Conservation (phyloP, 2,113 vertebrate species). For the Cinclus cinclus region DNA sequence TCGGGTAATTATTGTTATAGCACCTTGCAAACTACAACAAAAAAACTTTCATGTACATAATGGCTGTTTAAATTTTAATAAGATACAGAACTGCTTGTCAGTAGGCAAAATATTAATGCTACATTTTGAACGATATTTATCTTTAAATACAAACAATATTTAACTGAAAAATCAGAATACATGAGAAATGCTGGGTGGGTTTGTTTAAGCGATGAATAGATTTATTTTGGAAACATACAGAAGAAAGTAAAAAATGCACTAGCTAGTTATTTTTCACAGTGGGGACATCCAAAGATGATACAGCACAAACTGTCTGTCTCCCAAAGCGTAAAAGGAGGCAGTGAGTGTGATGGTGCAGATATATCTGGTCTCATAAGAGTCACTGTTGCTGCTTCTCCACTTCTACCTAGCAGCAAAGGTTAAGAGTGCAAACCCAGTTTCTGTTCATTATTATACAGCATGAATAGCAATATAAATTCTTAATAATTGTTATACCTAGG, state of each 20-base stretch:
- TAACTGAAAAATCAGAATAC: slow-evolving; percentile 24
- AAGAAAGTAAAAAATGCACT: not conserved
- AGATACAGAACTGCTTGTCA: slow-evolving; percentile 21
- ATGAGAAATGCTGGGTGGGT: not conserved
- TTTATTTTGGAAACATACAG: not conserved
- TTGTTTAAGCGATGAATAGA: slow-evolving; percentile 24
- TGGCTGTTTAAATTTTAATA: slow-evolving; percentile 61
- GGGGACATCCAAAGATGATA: not conserved
- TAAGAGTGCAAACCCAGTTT: slow-evolving; percentile 20
- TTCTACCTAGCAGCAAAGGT: slow-evolving; percentile 34
- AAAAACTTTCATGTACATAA: slow-evolving; percentile 47
- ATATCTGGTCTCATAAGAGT: not conserved
- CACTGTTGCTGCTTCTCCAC: not conserved
- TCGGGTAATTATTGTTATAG: slow-evolving; percentile 58
- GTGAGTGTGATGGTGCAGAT: not conserved
- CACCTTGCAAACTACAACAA: slow-evolving; percentile 56
- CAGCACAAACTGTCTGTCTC: not conserved
- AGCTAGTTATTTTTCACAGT: not conserved
- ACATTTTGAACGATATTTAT: slow-evolving; percentile 27
- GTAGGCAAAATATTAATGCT: slow-evolving; percentile 44
- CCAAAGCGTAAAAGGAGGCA: not conserved
- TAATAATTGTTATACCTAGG: slow-evolving; percentile 58
- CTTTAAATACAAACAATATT: slow-evolving; percentile 51
- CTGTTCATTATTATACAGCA: slow-evolving; percentile 51
- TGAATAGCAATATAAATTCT: slow-evolving; percentile 58